phyloP scores from a whole-genome alignment of 2,888 invertebrate genomes.

The Cheilosia urbana region DNA sequence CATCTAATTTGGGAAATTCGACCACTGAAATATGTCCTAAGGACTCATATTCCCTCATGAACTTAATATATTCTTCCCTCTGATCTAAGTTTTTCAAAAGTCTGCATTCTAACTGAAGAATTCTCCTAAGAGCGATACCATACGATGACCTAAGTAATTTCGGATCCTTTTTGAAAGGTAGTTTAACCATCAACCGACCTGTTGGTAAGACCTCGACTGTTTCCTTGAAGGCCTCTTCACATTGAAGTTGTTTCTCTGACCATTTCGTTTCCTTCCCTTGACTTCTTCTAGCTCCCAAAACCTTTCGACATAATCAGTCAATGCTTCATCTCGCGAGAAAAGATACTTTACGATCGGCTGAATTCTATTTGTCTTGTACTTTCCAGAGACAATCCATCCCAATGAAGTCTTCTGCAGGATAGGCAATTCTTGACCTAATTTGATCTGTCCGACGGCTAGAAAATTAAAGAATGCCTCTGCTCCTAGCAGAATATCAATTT shows the following conservation, averaged over 20 bases:
- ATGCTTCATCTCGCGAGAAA: background rate
- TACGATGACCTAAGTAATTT: background rate
- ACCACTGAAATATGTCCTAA: slow-evolving; percentile 1
- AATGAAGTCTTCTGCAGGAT: background rate
- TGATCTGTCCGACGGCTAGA: background rate
- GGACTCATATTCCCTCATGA: background rate
- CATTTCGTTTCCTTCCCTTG: background rate
- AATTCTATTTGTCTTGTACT: background rate
- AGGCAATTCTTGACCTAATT: background rate
- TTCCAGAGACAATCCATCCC: slow-evolving; percentile 19
- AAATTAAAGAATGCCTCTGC: slow-evolving; percentile 19
- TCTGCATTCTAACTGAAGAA: too few relatives aligned
- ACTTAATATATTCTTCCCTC: too few relatives aligned
- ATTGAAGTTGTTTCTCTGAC: background rate
- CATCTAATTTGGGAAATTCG: background rate
- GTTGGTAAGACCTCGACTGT: background rate
- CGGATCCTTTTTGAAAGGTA: background rate
- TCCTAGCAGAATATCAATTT: slow-evolving; percentile 12
- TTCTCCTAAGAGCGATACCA: background rate
- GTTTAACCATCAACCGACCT: background rate
- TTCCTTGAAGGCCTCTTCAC: background rate
- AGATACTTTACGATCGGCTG: background rate
- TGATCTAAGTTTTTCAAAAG: too few relatives aligned
- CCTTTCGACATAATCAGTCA: background rate
- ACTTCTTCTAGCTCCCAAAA: slow-evolving; percentile 24